Base-by-base conservation (phyloP, 2,113 vertebrate species). In the Ondatra zibethicus region DNA sequence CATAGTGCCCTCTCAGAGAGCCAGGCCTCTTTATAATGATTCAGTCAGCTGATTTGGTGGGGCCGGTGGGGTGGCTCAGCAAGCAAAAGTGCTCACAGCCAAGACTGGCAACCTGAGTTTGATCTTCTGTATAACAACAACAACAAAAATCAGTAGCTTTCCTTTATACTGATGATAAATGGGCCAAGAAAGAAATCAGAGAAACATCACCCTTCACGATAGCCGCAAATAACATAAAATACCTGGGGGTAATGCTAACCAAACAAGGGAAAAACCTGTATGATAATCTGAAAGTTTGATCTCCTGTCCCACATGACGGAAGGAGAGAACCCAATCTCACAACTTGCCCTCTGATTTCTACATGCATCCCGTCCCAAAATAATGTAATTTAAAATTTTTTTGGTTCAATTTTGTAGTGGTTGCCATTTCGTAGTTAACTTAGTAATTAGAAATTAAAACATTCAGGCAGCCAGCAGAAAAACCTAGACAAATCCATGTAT, bases 391-490 rank as follows among this genome's bases (percentile, higher is more conserved):
- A 11, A 80, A 55, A 14, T 47, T 45, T 80, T 78, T 78, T 52
- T 58, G 55, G 31, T n/a, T 36, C 63, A 81, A 78, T 70, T 70
- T 82, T 23, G 29, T 84, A 39, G 80, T 65, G 76, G 47, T 7
- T 31, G 85, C 78, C 8, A 76, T 92, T 80, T 81, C 33, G 25
- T 75, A 31, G 70, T 89, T 80, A 68, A 61, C 47, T 91, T 42
- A 55, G 47, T 80, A 93, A 65, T 93, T 61, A 73, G 11, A 39
- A 81, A 70, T 87, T 63, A 86, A 97, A 77, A 77, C 61, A 87
- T 89, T 39, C 45, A 92, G 52, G 10, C 2, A 86, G 17, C 42
- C 85, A 97, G 1, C 89, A 21, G 86, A 21, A 12, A 21, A 80
- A 81, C n/a, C n/a, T 31, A 27, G 65, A 77, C 39, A 89, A 72